A percentile compares a stretch with the other conserved stretches of the same genome.
These are phyloP conservation scores for Galeopsomyia nigrocyanea DNA, from an alignment of 2,888 invertebrate species.

Conservation along the genomic window DNA sequence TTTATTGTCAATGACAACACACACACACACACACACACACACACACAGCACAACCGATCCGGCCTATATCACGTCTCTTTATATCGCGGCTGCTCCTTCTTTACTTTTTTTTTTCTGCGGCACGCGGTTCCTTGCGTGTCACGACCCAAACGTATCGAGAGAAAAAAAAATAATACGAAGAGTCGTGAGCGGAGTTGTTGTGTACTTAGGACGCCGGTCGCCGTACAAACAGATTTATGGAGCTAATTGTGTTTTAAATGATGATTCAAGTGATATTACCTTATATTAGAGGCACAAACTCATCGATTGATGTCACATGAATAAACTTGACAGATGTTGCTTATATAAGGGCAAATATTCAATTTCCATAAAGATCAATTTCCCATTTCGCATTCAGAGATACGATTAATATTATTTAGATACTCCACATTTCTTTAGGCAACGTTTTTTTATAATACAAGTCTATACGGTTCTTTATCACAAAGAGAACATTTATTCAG, in stretches of 20 bases:
- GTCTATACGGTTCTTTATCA: too few species aligned
- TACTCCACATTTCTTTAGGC: too few species aligned
- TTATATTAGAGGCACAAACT: too few species aligned
- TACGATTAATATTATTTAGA: too few species aligned
- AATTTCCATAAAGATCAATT: too few species aligned
- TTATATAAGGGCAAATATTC: too few species aligned
- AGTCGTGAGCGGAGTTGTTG: background rate
- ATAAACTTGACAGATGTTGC: too few species aligned
- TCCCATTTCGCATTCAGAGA: too few species aligned
- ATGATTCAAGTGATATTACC: conserved; percentile 1
- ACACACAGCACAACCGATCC: background rate
- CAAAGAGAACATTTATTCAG: too few species aligned
- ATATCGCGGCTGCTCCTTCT: too few species aligned
- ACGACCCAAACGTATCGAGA: background rate
- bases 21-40: conserved; percentile 38
- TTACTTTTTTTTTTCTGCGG: background rate
- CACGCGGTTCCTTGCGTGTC: background rate
- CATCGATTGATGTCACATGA: too few species aligned
- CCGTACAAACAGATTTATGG: conserved; percentile 9
- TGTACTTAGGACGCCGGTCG: background rate
- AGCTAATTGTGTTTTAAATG: conserved; percentile 16
- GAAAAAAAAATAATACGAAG: background rate
- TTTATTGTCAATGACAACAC: conserved; percentile 59
- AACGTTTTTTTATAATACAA: too few species aligned
- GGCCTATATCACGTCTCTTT: conserved; percentile 19